Base-by-base conservation (phyloP, 2,888 invertebrate species). In the Heliconius cydno region DNA sequence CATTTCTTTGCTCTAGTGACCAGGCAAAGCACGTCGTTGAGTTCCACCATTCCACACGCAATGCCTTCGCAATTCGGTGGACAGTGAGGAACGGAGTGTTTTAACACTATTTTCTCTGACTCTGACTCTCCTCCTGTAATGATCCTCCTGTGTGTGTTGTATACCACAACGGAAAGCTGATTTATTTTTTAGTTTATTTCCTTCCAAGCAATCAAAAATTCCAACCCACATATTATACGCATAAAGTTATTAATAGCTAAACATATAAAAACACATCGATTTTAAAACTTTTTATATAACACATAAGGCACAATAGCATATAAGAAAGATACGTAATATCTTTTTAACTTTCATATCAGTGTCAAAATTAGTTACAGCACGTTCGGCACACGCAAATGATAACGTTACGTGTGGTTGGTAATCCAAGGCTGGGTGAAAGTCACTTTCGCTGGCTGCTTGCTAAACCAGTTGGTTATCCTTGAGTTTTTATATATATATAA, bases 351-450 rank as follows among this genome's bases (percentile, higher is more conserved):
- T 80, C 80, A 77, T 77, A 81, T 72, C 67, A 70, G 67, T 79
- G 82, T 82, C 82, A 81, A 79, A 81, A 80, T 82, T 81, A 73
- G 79, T 80, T 74, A 76, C 83, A 84, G 78, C 82, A 84, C 82
- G 82, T 82, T 79, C 82, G 77, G 84, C 81, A 84, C 85, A 82
- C 82, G 76, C 81, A 85, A 85, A 83, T 85, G 84, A 84, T 85
- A 86, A 84, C 81, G 81, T 86, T 85, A 86, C 86, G 85, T 84
- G 79, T 81, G 83, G 80, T 77, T 79, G 83, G 86, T 86, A 86
- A 86, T 84, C 85, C 85, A 83, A 85, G 84, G 85, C 83, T 83
- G 80, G 83, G 86, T 84, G 86, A 86, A 86, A 86, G 86, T 86
- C 77, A 84, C 86, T 86, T 85, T 86, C 86, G 82, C 86, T 82